Conservation (phyloP, 2,797 vertebrate genomes). For the Melanotaenia nigrans region DNA sequence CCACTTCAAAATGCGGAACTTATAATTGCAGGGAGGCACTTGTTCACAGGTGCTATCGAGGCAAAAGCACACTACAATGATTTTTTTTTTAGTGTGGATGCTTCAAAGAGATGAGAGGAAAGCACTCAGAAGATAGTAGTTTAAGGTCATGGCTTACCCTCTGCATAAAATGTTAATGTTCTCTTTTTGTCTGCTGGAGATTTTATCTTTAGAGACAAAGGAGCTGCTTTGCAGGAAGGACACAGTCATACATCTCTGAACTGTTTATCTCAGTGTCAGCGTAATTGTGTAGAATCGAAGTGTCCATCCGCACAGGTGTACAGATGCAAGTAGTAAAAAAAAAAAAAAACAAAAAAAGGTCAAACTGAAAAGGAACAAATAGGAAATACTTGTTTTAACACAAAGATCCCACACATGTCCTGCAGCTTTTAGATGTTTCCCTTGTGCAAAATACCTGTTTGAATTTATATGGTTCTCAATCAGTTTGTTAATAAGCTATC, state of each 20-base stretch:
- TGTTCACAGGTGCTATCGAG: constrained; percentile 11
- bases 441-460: no score
- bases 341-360: no score
- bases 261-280: background rate
- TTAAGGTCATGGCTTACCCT: constrained; percentile 44
- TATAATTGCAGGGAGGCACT: constrained; percentile 27
- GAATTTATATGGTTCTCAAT: no score
- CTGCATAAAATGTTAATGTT: constrained; percentile 51
- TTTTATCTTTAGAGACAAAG: constrained; percentile 56
- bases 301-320: background rate
- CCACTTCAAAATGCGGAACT: constrained; percentile 14
- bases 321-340: no score
- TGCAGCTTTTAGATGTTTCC: no score
- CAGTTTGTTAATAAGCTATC: no score
- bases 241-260: constrained; percentile 18
- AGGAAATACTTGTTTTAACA: no score
- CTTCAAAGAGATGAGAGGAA: constrained; percentile 44
- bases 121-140: constrained; percentile 29
- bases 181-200: constrained; percentile 47
- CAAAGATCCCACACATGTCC: no score
- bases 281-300: background rate
- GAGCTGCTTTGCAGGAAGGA: constrained; percentile 37
- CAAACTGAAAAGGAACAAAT: no score
- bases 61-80: constrained; percentile 39
- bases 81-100: background rate